phyloP scores from a whole-genome alignment of 2,113 vertebrate genomes.

The Grammomys surdaster region DNA sequence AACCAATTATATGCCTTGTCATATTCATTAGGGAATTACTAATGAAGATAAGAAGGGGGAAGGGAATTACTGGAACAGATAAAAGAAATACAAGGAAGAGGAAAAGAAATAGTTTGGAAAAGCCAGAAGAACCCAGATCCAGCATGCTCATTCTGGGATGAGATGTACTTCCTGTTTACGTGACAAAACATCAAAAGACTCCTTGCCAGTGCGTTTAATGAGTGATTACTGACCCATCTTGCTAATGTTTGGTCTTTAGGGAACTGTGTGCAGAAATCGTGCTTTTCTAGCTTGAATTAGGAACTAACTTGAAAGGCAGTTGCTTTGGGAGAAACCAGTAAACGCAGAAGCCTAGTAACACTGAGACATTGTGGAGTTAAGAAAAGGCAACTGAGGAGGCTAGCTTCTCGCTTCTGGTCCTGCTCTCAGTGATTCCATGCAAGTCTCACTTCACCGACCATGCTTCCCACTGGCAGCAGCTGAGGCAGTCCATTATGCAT shows the following conservation, averaged over 20 bases:
- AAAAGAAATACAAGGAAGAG: not conserved
- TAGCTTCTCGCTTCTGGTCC: constrained; percentile 78
- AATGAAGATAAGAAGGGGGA: not conserved
- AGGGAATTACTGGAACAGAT: not conserved
- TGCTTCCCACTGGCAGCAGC: constrained; percentile 86
- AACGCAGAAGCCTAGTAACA: constrained; percentile 75
- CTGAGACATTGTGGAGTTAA: constrained; percentile 77
- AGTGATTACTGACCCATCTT: constrained; percentile 17
- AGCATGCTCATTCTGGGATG: not conserved
- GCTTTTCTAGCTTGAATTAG: constrained; percentile 55
- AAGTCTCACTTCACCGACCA: constrained; percentile 82
- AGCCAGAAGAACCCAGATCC: not conserved
- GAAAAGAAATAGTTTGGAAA: constrained; percentile 1
- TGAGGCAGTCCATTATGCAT: constrained; percentile 87
- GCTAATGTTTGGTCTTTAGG: constrained; percentile 47
- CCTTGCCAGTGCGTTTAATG: constrained; percentile 32
- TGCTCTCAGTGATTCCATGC: constrained; percentile 76
- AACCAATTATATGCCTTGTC: not conserved
- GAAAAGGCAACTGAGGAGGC: constrained; percentile 74
- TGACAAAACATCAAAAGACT: constrained; percentile 38
- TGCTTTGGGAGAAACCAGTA: constrained; percentile 67
- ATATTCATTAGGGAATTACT: constrained; percentile 16
- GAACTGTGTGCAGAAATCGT: not conserved
- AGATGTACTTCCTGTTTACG: constrained; percentile 35
- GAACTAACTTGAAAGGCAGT: constrained; percentile 53